Base-by-base conservation (phyloP, 2,888 invertebrate genomes). In the Archips crataeganus region DNA sequence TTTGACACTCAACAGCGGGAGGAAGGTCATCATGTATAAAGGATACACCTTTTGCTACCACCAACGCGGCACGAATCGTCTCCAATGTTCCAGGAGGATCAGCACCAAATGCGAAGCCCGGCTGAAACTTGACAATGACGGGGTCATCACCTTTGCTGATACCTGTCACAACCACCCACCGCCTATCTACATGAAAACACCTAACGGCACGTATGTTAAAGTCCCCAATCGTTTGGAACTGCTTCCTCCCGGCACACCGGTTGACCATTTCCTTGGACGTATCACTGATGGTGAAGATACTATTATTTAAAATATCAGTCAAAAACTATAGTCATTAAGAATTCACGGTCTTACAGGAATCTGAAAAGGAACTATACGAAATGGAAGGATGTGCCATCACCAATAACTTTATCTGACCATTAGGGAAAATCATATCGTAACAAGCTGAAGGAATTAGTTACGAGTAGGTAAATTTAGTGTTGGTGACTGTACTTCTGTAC, bases 141-240 rank as follows among this genome's bases (percentile, higher is more conserved):
- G 75, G 10, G 42, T 23, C 36, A 74, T 79, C 8, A 60, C 63
- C 23, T 75, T 54, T 8, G 72, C 67, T 8, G 72, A 76, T 8
- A 71, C 66, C 4, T 42, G 67, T 1, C 79, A 79, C 60, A 77
- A 77, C 45, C 79, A 78, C 49, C 71, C 75, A 2, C 78, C 79
- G 3, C 78, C 78, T 5, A 70, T 72, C 51, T 76, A 76, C n/a
- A 13, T 62, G 34, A 78, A 63, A 47, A 65, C 70, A 3, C 10
- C 15, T 6, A 49, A 54, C 10, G 72, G 72, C 13, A 72, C 57
- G 32, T 72, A 63, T 36, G 57, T 70, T 6, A 71, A 66, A 34
- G 71, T 65, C 13, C 15, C 60, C 1, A 63, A 63, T 34, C 60
- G 51, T 42, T 51, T 61, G 42, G 60, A 61, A 3, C 2, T 49